Percentiles rank a stretch among this genome's conserved stretches.
These are phyloP conservation scores for Atethmia centrago DNA, from an alignment of 2,888 invertebrate species.

Conservation along the genomic window DNA sequence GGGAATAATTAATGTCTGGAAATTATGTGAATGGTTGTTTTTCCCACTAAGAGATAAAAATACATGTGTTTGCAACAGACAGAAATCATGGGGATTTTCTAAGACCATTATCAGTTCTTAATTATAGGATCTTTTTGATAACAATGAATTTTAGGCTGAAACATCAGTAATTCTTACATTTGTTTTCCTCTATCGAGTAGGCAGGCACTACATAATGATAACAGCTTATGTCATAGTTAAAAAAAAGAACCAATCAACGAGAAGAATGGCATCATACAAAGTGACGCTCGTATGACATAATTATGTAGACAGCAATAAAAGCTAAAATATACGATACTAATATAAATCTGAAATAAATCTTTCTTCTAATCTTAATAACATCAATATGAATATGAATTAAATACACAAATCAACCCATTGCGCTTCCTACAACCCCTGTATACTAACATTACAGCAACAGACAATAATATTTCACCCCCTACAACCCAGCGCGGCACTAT, in stretches of 20 bases:
- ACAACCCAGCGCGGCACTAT: conserved; percentile 32
- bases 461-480: conserved; percentile 52
- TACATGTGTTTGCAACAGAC: not conserved
- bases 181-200: not conserved
- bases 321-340: not conserved
- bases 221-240: not conserved
- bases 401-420: conserved; percentile 20
- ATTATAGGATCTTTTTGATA: not conserved
- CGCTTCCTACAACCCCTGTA: not conserved
- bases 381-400: conserved; percentile 17
- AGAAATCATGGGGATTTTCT: not conserved
- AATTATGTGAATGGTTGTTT: not conserved
- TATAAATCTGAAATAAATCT: too few relatives aligned
- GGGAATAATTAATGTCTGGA: not conserved
- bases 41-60: not conserved
- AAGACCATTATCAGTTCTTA: not conserved
- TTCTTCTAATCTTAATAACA: too few relatives aligned
- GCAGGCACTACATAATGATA: too few relatives aligned
- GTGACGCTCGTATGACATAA: not conserved
- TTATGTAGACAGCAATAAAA: not conserved
- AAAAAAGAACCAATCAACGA: not conserved
- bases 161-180: not conserved
- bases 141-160: not conserved
- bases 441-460: conserved; percentile 28
- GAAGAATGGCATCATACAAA: not conserved